Conservation (phyloP, 2,888 invertebrate genomes). For the Germaria angustata region DNA sequence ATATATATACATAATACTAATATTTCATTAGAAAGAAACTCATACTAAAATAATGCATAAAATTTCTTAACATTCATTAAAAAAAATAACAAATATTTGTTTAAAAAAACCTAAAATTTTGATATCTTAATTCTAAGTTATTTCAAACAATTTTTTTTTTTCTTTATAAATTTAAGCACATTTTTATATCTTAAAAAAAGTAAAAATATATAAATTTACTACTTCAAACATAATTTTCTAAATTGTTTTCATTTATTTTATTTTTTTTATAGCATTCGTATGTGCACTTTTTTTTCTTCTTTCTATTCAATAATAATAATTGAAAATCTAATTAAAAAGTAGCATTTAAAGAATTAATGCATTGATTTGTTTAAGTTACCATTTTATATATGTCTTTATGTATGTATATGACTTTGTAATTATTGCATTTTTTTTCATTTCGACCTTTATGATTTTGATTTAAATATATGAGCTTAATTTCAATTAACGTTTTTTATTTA, state of each 20-base stretch:
- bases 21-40: conserved; percentile 22
- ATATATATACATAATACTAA: not conserved
- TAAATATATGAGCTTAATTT: too few species aligned
- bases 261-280: not conserved
- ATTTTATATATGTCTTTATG: too few species aligned
- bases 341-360: not conserved
- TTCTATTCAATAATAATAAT: not conserved
- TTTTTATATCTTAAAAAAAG: conserved; percentile 34
- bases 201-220: conserved; percentile 19
- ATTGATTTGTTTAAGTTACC: not conserved
- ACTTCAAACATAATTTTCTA: conserved; percentile 18
- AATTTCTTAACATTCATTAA: conserved; percentile 6
- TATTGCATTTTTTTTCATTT: too few species aligned
- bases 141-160: conserved; percentile 22
- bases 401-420: too few species aligned
- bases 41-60: not conserved
- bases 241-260: too few species aligned
- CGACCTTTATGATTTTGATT: too few species aligned
- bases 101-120: not conserved
- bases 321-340: not conserved
- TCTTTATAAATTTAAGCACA: conserved; percentile 45
- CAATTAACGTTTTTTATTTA: too few species aligned
- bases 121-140: conserved; percentile 20
- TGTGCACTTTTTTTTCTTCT: not conserved
- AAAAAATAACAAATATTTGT: not conserved